Conservation (phyloP, 2,113 vertebrate species). For the Quiscalus mexicanus region DNA sequence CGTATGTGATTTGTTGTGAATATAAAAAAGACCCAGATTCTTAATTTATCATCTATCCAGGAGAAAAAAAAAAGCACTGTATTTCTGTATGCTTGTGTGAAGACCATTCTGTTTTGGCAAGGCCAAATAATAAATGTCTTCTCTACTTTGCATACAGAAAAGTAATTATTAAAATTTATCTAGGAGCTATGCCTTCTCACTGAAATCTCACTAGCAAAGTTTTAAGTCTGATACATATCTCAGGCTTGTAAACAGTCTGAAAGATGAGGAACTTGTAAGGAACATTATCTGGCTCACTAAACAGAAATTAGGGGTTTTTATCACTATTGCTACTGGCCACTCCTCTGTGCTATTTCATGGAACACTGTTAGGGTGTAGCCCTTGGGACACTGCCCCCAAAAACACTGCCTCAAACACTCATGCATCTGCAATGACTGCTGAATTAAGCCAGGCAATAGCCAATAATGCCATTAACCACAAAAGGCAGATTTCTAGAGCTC, state of each 20-base stretch:
- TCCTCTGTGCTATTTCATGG: neutral
- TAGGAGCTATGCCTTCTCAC: neutral
- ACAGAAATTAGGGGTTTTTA: neutral
- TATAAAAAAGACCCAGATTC: neutral
- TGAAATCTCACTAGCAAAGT: neutral
- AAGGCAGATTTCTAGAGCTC: neutral
- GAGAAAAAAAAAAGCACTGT: neutral
- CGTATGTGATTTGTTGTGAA: neutral
- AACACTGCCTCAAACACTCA: neutral
- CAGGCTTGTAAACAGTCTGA: neutral
- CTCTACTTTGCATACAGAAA: neutral
- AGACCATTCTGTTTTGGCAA: neutral
- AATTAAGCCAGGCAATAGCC: neutral
- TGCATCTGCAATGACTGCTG: neutral
- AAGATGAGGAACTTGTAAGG: neutral
- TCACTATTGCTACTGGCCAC: rapidly evolving
- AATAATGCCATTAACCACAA: neutral
- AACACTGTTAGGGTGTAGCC: neutral
- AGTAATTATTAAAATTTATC: neutral
- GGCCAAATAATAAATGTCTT: neutral
- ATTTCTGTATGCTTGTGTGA: neutral
- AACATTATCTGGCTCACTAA: neutral
- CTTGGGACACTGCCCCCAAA: neutral
- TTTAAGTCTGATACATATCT: neutral
- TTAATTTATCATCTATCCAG: neutral